Evolutionary conservation across 1,140 invertebrate genomes (phyloP), one percentile per base, ranked within the genome.

Genomic region (Drosophila pectinifera): DNA sequence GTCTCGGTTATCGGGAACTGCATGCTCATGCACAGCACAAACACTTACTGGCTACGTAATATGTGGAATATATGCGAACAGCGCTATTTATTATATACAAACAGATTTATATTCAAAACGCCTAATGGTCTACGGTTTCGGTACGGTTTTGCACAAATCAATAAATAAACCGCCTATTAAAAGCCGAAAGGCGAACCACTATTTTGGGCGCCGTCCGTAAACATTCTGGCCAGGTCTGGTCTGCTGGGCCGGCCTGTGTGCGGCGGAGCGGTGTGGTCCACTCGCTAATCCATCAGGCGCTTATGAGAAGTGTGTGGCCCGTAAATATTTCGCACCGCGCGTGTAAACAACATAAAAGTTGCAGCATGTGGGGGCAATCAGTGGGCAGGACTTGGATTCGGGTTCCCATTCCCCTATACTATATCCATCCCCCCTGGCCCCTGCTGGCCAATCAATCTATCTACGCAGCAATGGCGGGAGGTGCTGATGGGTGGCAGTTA

Each of bases 301-400:
- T 77, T 86, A 77, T 88, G 84, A 76, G 83, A 46, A 59, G 59
- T 80, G 79, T 83, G 79, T 62, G 49, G 68, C 49, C 73, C 70
- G 81, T 86, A 86, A 86, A 89, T 86, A 88, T 75, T 64, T 68
- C 61, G 62, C 65, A 70, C 78, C 72, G 34, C 64, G 31, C 74
- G 59, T 61, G 76, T 86, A 86, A 86, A 86, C 84, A 86, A 88
- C 70, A 88, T 89, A 83, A 73, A 86, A 88, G 78, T 80, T 86
- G 83, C 84, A 86, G 62, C 79, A 89, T 88, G 83, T 86, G 79
- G 45, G 24, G 64, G 69, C 69, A 78, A 70, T 56, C 73, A 69
- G 49, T 26, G 42, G 36, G 13, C 11, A 16, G 39, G 39, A 41
- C n/a, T 39, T 54, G 28, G 5, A 22, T 56, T 62, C 16, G 4